These are phyloP conservation scores for Syrista parreyssii DNA, from an alignment of 2,888 invertebrate genomes.

Conservation along the genomic window DNA sequence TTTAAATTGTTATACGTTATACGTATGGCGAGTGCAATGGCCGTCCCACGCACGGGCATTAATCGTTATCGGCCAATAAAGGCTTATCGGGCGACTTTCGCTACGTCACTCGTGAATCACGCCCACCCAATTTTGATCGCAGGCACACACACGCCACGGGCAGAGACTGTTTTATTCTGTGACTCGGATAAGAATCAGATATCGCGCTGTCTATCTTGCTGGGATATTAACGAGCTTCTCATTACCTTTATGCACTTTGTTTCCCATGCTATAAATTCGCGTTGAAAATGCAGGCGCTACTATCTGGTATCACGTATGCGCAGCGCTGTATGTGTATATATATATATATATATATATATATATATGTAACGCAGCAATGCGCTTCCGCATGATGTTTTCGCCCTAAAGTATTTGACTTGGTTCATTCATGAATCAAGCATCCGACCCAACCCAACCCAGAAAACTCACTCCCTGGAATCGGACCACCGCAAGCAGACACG, in stretches of 20 bases:
- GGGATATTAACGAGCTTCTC: background rate
- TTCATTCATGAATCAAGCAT: constrained; percentile 18
- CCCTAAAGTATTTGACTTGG: constrained; percentile 21
- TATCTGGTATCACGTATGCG: background rate
- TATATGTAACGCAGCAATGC: background rate
- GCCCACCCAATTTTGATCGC: background rate
- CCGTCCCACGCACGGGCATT: constrained; percentile 25
- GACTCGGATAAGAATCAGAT: background rate
- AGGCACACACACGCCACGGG: background rate
- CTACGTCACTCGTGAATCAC: constrained; percentile 14
- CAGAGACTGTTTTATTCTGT: background rate
- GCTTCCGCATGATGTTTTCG: background rate
- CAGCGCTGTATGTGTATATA: too few relatives aligned
- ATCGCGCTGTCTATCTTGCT: background rate
- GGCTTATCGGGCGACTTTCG: constrained; percentile 34
- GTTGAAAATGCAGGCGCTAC: background rate
- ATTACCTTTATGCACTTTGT: background rate
- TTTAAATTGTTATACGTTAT: background rate
- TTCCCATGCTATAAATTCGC: background rate
- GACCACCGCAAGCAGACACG: background rate
- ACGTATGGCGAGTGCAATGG: constrained; percentile 14
- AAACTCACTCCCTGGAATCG: background rate
- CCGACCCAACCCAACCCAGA: constrained; percentile 1
- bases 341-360: too few relatives aligned
- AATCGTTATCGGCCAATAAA: constrained; percentile 39